Base-by-base conservation (phyloP, 2,113 vertebrate species). In the Mobula hypostoma region DNA sequence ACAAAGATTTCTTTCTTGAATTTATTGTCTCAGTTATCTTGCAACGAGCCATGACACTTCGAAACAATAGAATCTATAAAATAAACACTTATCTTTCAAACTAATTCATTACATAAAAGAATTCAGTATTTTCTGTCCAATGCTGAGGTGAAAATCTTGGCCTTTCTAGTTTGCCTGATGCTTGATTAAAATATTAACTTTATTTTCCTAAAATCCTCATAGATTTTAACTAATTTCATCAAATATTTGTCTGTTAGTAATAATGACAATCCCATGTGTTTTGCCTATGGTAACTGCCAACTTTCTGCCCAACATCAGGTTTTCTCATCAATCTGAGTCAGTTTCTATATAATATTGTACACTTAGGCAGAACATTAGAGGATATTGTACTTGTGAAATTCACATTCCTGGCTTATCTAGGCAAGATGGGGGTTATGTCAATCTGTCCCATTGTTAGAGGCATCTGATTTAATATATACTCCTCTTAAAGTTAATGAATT, bases 401-500 rank as follows among this genome's bases (percentile, higher is more conserved):
- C 48, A 7, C 36, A 48, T 74, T 93, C 91, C 91, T 56, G 74
- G 74, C 70, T 76, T 74, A 93, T 93, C 66, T 14, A 21, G 40
- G 32, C 90, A 92, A 93, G 68, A 70, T 93, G 70, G 40, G 88
- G 68, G 70, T 36, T 74, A 76, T 74, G 70, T 76, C 91, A 93
- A 72, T 48, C 21, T 74, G 70, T 93, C 91, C 40, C 70, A 48
- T 48, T 48, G 48, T 48, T 29, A 56, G 70, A 93, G 68, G 68
- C 70, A 48, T 21, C 27, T 40, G 91, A 93, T 93, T 48, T 36
- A 93, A 93, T 93, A 74, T 74, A 32, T 74, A 56, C 68, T 68
- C 61, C 88, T 74, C 68, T 93, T 72, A 74, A 48, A 93, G 29
- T 93, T 93, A 68, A 74, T 27, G 40, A 93, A 93, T 70, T 93